phyloP scores from a whole-genome alignment of 2,888 invertebrate species.

The Salticus scenicus region DNA sequence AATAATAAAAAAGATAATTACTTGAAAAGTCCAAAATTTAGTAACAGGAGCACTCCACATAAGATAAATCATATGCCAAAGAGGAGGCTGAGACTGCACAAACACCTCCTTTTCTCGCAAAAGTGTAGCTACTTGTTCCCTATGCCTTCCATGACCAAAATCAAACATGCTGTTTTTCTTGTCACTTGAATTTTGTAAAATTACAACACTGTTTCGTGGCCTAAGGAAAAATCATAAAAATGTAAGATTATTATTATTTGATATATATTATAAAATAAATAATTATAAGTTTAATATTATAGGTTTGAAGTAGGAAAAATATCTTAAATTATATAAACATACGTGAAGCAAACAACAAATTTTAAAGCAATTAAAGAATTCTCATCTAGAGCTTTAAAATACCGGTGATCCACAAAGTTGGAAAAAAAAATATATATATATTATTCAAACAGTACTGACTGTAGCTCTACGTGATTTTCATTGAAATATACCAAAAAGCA shows the following conservation, averaged over 20 bases:
- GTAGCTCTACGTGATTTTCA: no score
- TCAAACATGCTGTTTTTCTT: slow-evolving; percentile 28
- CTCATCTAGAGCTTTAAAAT: no score
- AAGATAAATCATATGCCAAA: slow-evolving; percentile 72
- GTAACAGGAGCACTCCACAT: slow-evolving; percentile 76
- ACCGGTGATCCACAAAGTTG: no score
- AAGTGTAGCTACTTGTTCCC: slow-evolving; percentile 60
- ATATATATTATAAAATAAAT: neutral
- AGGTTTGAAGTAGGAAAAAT: no score
- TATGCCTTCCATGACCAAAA: slow-evolving; percentile 55
- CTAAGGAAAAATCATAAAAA: slow-evolving; percentile 25
- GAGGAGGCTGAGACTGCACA: slow-evolving; percentile 63
- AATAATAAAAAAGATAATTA: slow-evolving; percentile 58
- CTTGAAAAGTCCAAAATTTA: slow-evolving; percentile 76
- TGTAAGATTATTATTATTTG: neutral
- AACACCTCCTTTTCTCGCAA: slow-evolving; percentile 65
- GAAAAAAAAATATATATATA: no score
- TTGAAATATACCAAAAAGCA: no score
- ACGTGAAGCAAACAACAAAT: no score
- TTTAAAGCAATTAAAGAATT: no score
- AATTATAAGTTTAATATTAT: neutral
- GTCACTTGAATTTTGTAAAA: slow-evolving; percentile 23
- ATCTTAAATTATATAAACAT: no score
- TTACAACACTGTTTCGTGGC: slow-evolving; percentile 42
- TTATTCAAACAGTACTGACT: no score